Evolutionary conservation across 2,888 invertebrate species (phyloP).

Genomic region (Belgica antarctica): DNA sequence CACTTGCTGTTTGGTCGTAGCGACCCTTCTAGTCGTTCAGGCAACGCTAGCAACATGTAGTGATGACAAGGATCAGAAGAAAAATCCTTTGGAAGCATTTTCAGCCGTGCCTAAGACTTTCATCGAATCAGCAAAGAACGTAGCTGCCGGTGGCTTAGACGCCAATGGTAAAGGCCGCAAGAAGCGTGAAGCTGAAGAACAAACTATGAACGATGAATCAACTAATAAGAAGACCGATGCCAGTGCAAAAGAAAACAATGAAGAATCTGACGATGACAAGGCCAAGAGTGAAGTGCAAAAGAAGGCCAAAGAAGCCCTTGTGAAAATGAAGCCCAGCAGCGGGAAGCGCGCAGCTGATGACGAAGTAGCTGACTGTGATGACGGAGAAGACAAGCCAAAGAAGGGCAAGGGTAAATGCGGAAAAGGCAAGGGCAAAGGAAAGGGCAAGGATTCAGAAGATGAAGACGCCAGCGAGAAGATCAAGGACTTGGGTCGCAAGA

Average conservation of each 20-base stretch:
- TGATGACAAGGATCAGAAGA: too few relatives aligned
- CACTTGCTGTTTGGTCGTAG: background rate
- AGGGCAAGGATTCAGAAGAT: background rate
- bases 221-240: background rate
- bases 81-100: too few relatives aligned
- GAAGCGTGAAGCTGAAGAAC: background rate
- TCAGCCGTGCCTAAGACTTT: too few relatives aligned
- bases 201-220: background rate
- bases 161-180: background rate
- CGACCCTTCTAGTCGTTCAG: too few relatives aligned
- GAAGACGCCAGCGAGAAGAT: background rate
- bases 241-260: background rate
- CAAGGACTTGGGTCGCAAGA: background rate
- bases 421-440: background rate
- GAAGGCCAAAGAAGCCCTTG: background rate
- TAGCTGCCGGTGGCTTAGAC: too few relatives aligned
- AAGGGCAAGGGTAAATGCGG: background rate
- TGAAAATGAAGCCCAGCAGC: too few relatives aligned
- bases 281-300: background rate
- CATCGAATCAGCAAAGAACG: too few relatives aligned
- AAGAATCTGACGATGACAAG: background rate
- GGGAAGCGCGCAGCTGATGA: background rate
- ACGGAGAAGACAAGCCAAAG: background rate
- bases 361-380: background rate
- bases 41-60: too few relatives aligned